Percentiles rank a stretch among this genome's conserved stretches.
These are phyloP conservation scores for Andricus curvator DNA, from an alignment of 2,888 invertebrate genomes.

Conservation along the genomic window DNA sequence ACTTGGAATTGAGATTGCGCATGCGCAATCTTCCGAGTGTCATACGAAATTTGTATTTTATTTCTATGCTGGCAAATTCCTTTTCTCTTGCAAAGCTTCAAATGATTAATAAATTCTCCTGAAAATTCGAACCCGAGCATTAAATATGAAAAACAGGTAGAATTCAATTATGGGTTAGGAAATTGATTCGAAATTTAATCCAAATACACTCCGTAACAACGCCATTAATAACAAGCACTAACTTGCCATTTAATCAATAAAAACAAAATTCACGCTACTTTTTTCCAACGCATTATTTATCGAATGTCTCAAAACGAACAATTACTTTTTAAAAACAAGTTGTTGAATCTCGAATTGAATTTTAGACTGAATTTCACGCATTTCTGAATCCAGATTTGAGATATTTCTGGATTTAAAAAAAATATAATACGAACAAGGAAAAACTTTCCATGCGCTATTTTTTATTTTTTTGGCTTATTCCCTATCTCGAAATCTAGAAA, in stretches of 20 bases:
- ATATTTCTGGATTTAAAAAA: not conserved
- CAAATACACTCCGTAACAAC: not conserved
- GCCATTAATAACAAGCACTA: slow-evolving; percentile 61
- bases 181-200: not conserved
- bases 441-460: not conserved
- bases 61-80: slow-evolving; percentile 42
- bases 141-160: not conserved
- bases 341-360: not conserved
- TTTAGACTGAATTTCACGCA: not conserved
- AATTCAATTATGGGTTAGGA: not conserved
- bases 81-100: slow-evolving; percentile 6
- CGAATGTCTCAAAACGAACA: not conserved
- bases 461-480: not conserved
- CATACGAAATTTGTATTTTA: slow-evolving; percentile 56
- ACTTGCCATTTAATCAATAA: slow-evolving; percentile 66
- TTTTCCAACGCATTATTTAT: not conserved
- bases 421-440: not conserved
- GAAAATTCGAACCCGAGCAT: not conserved
- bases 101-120: slow-evolving; percentile 40
- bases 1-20: slow-evolving; percentile 33
- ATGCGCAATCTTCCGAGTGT: slow-evolving; percentile 53
- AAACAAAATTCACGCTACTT: not conserved
- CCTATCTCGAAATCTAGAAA: not conserved
- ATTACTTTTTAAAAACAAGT: not conserved
- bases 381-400: not conserved